These are phyloP conservation scores for Palloptera scutellata DNA, from an alignment of 2,888 invertebrate species.

Conservation along the genomic window DNA sequence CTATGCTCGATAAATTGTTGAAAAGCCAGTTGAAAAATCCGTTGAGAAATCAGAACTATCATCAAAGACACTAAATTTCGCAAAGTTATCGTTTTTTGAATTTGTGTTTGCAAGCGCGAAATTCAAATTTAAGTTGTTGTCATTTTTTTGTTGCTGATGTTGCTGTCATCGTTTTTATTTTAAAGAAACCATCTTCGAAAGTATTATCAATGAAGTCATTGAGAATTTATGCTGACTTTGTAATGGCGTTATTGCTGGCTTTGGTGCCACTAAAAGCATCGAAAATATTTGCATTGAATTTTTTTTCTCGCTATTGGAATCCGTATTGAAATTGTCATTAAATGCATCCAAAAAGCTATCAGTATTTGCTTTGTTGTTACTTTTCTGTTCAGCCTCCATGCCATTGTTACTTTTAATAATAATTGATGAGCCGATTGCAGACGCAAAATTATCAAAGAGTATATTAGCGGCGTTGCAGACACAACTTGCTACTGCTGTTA, in stretches of 20 bases:
- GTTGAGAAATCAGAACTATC: conserved; percentile 40
- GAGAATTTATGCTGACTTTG: conserved; percentile 44
- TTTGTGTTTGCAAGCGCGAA: conserved; percentile 32
- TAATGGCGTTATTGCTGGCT: conserved; percentile 19
- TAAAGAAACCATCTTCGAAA: conserved; percentile 59
- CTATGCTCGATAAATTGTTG: conserved; percentile 36
- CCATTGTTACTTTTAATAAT: conserved; percentile 26
- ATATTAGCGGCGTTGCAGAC: not conserved
- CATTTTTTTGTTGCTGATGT: conserved; percentile 29
- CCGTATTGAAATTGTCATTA: conserved; percentile 60
- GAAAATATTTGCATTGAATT: conserved; percentile 37
- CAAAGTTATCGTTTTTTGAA: conserved; percentile 51
- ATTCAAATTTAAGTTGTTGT: conserved; percentile 36
- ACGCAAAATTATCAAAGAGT: conserved; percentile 56
- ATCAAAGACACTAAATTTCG: conserved; percentile 56
- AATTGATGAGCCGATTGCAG: conserved; percentile 38
- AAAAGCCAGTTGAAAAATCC: conserved; percentile 41
- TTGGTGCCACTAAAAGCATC: conserved; percentile 43
- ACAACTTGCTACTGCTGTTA: conserved; percentile 32
- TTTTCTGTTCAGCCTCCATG: conserved; percentile 47
- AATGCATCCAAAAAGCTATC: conserved; percentile 63
- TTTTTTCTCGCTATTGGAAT: conserved; percentile 37
- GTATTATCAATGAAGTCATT: conserved; percentile 60
- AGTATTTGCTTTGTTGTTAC: conserved; percentile 43
- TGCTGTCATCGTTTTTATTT: conserved; percentile 33